Base-by-base conservation (phyloP, 2,113 vertebrate genomes). In the Malurus alboscapulatus region DNA sequence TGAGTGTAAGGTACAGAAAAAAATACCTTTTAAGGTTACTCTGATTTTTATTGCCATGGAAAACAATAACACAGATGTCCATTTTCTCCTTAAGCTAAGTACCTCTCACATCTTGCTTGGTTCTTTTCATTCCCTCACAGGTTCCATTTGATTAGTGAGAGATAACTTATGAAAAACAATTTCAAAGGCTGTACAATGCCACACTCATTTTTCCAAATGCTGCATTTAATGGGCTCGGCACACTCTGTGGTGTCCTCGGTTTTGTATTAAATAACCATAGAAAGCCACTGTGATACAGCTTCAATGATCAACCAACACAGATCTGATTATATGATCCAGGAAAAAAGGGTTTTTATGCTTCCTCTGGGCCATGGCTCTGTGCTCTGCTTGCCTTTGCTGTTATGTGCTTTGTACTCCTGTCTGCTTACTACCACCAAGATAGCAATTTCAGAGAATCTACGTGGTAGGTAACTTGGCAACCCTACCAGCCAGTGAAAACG, bases 161-260 rank as follows among this genome's bases (percentile, higher is more conserved):
- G 69, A 85, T 58, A 96, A 95, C 44, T 92, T 91, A 95, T 29
- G 66, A 92, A 94, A 97, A 94, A 76, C 85, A 87, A 87, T 94
- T 97, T 96, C 87, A 94, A 96, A 96, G 40, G 48, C 78, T 68
- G 51, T 77, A 34, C 48, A 53, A 38, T 59, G 48, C 55, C 83
- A 94, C 48, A 48, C 47, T 96, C 59, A 57, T 95, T 97, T 96
- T 96, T 94, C 87, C 88, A 96, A 97, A 90, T 84, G 94, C 88
- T 93, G 69, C 54, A 89, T 96, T 94, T 96, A 97, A 97, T 95
- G 88, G 66, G 32, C 92, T 95, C 40, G 57, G 67, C 78, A 87
- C 55, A 61, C 80, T 68, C 80, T 32, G 0, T 77, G 69, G 73
- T 83, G 68, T 84, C 94, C 87, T 80, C 69, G 48, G 67, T 91